Evolutionary conservation across 2,113 vertebrate genomes (phyloP), one percentile per base, ranked within the genome.

Genomic region (Clarias batrachus): DNA sequence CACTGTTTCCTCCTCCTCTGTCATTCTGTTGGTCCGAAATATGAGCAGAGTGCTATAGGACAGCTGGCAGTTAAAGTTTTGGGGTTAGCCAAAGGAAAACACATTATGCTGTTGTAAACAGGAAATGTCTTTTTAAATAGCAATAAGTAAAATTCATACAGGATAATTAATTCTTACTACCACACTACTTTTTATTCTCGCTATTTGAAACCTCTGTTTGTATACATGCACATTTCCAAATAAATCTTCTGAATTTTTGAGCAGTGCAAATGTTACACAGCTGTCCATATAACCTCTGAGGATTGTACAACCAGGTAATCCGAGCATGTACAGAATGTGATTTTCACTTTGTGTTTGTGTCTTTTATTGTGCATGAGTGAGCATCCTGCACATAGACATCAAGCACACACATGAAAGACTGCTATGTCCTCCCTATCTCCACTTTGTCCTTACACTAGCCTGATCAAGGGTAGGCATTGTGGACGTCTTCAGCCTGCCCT

Each of bases 391-490:
- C 81, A 81, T 37, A 82, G 59, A 90, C 85, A 88, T 82, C 76
- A 76, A 56, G 71, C 83, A 83, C 81, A 52, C 66, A 84, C 85
- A 90, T 89, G 76, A 90, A 88, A 88, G 88, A 80, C 76, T 54
- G 48, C 77, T 65, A 21, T 79, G 62, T 87, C 81, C n/a, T 79
- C 81, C 84, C 86, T 85, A 85, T 87, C 84, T 80, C 25, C 73
- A 66, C 88, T 91, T 91, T 90, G 82, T 90, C 86, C 88, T 83
- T 87, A 86, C 41, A 52, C 82, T 87, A 63, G 54, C 76, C 86
- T 91, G 89, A 89, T 89, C 81, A 90, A 88, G 88, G 82, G 85
- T 79, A 89, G 88, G 74, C 87, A 89, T 89, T 89, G 82, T 89
- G 84, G 33, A 84, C 86, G 83, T 78, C 84, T 59, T 70, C 27